These are phyloP conservation scores for Phymastichus coffea DNA, from an alignment of 1,140 invertebrate species.

Conservation along the genomic window DNA sequence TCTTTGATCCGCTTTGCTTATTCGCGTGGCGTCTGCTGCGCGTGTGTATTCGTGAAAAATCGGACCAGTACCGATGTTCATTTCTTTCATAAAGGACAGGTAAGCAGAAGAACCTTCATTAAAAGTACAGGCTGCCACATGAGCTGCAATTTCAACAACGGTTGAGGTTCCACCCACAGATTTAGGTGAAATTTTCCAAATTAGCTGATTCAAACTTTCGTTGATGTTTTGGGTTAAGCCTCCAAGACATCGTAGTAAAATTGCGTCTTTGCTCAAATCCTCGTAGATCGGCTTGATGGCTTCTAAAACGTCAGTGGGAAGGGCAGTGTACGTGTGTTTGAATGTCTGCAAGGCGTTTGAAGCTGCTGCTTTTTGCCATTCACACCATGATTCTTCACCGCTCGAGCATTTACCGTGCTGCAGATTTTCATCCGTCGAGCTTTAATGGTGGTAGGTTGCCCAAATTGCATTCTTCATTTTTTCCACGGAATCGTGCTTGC, in stretches of 20 bases:
- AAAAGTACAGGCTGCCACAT: slow-evolving; percentile 20
- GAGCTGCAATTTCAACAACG: slow-evolving; percentile 25
- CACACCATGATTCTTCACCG: no score
- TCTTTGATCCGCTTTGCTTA: slow-evolving; percentile 19
- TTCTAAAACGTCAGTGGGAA: slow-evolving; percentile 21
- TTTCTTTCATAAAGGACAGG: slow-evolving; percentile 15
- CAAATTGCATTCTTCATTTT: no score
- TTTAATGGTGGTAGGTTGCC: no score
- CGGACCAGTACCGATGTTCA: slow-evolving; percentile 15
- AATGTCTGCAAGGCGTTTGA: slow-evolving; percentile 28
- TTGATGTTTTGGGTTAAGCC: slow-evolving; percentile 35
- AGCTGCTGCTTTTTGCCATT: no score
- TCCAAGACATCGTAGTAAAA: slow-evolving; percentile 31
- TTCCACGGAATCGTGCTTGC: no score
- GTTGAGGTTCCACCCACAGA: slow-evolving; percentile 14
- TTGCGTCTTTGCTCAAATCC: slow-evolving; percentile 25
- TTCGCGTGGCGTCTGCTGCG: slow-evolving; percentile 8
- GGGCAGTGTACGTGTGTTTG: slow-evolving; percentile 24
- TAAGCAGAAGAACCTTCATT: slow-evolving; percentile 21
- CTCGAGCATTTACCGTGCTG: no score
- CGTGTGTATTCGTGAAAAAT: slow-evolving; percentile 23
- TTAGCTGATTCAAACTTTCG: slow-evolving; percentile 33
- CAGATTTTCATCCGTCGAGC: no score
- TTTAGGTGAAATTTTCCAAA: slow-evolving; percentile 30
- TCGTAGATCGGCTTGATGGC: slow-evolving; percentile 27